A percentile compares a stretch with the other conserved stretches of the same genome.
Conservation (phyloP, 2,888 invertebrate genomes). For the Caenorhabditis angaria region DNA sequence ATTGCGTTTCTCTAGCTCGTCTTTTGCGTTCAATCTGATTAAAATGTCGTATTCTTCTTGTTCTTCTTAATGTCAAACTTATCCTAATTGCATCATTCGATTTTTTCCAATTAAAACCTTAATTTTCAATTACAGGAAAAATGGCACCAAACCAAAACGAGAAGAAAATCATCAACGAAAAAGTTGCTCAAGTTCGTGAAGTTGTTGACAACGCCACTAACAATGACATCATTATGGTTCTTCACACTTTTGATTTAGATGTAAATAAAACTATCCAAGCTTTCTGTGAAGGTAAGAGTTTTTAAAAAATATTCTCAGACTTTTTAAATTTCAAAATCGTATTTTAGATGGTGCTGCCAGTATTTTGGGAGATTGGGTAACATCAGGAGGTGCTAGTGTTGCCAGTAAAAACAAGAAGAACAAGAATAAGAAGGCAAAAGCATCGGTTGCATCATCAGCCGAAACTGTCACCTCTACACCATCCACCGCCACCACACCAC, state of each 20-base stretch:
- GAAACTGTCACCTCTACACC: conserved; percentile 20
- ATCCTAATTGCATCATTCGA: neutral
- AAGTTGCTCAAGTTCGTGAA: conserved; percentile 73
- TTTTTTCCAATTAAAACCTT: neutral
- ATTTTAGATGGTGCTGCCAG: conserved; percentile 59
- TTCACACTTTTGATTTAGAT: conserved; percentile 74
- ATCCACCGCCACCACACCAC: conserved; percentile 13
- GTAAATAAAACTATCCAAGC: conserved; percentile 74
- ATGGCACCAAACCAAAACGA: conserved; percentile 61
- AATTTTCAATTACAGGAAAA: neutral
- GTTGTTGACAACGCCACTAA: conserved; percentile 72
- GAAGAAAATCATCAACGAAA: conserved; percentile 64
- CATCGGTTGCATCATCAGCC: conserved; percentile 12
- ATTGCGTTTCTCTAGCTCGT: conserved; percentile 10
- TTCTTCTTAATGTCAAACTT: neutral
- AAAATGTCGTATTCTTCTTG: conserved; percentile 17
- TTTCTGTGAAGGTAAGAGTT: conserved; percentile 73
- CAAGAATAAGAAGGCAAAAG: conserved; percentile 60
- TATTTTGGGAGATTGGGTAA: conserved; percentile 69
- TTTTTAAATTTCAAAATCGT: conserved; percentile 3
- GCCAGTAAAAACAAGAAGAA: conserved; percentile 51
- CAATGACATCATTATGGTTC: conserved; percentile 74
- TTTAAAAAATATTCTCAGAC: neutral
- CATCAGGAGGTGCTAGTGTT: conserved; percentile 40
- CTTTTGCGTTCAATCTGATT: conserved; percentile 20